Conservation (phyloP, 2,113 vertebrate species). For the Grammomys surdaster region DNA sequence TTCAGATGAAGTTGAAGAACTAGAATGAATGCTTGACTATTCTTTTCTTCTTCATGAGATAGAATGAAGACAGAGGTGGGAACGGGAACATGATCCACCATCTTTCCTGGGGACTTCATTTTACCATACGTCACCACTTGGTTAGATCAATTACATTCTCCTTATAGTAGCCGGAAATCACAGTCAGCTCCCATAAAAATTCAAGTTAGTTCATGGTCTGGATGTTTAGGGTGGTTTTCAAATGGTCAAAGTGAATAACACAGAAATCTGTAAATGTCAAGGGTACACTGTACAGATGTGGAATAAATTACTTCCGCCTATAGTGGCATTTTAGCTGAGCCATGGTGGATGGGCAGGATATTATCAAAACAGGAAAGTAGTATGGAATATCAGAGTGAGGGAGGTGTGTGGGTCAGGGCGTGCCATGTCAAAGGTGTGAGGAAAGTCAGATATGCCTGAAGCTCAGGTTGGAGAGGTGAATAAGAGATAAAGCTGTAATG, state of each 20-base stretch:
- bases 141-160: neutral
- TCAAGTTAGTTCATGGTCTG: neutral
- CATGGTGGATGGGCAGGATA: neutral
- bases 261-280: constrained; percentile 17
- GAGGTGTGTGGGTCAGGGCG: neutral
- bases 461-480: neutral
- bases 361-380: neutral
- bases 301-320: neutral
- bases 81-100: neutral
- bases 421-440: neutral
- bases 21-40: neutral
- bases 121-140: neutral
- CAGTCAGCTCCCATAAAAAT: neutral
- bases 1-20: neutral
- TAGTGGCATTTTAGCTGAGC: neutral
- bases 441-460: neutral
- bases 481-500: neutral
- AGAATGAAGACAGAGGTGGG: neutral
- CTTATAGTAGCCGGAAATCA: neutral
- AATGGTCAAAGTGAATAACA: neutral
- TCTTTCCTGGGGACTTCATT: neutral
- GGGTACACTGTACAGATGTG: neutral
- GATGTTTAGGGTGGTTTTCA: neutral
- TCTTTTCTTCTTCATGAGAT: neutral
- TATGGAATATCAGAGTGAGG: neutral